A percentile compares a stretch with the other conserved stretches of the same genome.
Evolutionary conservation across 2,888 invertebrate genomes (phyloP).

Genomic region (Drepanosiphum platanoidis): DNA sequence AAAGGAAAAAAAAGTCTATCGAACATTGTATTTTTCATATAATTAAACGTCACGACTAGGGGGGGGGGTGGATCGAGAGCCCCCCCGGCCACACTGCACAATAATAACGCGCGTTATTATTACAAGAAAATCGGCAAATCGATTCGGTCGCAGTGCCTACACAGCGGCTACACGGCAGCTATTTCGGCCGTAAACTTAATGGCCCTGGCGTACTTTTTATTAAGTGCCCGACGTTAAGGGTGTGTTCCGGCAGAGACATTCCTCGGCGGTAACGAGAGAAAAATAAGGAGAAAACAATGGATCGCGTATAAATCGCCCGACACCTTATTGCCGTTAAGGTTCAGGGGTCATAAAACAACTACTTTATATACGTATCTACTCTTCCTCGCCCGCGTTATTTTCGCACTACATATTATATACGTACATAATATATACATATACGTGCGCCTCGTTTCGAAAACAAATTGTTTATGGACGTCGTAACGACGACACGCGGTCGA

Average conservation of each 20-base stretch:
- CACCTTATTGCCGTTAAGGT: conserved; percentile 62
- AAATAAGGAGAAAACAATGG: conserved; percentile 59
- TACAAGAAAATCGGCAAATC: conserved; percentile 42
- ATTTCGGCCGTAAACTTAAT: conserved; percentile 50
- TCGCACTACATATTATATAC: too few relatives aligned
- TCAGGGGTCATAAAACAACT: conserved; percentile 54
- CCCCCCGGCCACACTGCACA: too few relatives aligned
- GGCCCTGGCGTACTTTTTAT: conserved; percentile 47
- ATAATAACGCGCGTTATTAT: too few relatives aligned
- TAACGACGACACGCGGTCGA: too few relatives aligned
- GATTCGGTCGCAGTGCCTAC: conserved; percentile 1
- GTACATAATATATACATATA: too few relatives aligned
- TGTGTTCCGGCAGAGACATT: conserved; percentile 53
- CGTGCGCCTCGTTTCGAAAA: background rate
- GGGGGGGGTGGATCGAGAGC: too few relatives aligned
- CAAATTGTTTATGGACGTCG: background rate
- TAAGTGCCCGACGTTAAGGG: conserved; percentile 55
- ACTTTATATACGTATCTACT: conserved; percentile 51
- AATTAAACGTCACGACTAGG: too few relatives aligned
- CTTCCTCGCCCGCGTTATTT: too few relatives aligned
- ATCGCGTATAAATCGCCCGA: conserved; percentile 53
- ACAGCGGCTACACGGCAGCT: conserved; percentile 33
- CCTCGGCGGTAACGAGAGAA: conserved; percentile 48
- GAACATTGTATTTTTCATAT: too few relatives aligned
- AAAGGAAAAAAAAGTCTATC: too few relatives aligned